These are phyloP conservation scores for Temnothorax longispinosus DNA, from an alignment of 1,140 invertebrate species.

Conservation along the genomic window DNA sequence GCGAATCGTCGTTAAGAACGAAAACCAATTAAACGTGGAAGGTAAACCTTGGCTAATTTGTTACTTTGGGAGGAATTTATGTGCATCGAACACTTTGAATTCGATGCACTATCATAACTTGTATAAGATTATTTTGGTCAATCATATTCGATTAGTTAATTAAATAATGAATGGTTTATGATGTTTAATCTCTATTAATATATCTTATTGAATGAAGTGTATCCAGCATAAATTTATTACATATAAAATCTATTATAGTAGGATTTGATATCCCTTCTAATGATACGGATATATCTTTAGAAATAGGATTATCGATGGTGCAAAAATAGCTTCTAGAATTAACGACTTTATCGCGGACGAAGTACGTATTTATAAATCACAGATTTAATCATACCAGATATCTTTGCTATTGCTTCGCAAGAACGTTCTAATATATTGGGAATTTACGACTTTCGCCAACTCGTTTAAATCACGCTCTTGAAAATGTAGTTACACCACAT, in stretches of 20 bases:
- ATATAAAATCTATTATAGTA: not conserved
- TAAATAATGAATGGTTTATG: not conserved
- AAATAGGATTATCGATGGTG: not conserved
- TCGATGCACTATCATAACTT: not conserved
- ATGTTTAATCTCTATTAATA: not conserved
- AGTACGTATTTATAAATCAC: conserved; percentile 28
- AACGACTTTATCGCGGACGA: conserved; percentile 1
- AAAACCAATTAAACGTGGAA: conserved; percentile 67
- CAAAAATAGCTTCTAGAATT: conserved; percentile 22
- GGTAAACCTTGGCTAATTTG: conserved; percentile 31
- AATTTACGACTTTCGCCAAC: conserved; percentile 49
- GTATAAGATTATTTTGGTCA: not conserved
- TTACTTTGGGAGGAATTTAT: conserved; percentile 24
- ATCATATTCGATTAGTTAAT: not conserved
- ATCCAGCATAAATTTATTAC: not conserved
- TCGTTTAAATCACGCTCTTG: conserved; percentile 16
- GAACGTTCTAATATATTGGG: conserved; percentile 14
- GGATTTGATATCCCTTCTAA: not conserved
- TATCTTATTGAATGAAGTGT: not conserved
- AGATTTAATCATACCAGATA: conserved; percentile 7
- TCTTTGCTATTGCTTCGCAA: conserved; percentile 10
- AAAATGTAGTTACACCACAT: not conserved
- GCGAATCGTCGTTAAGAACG: conserved; percentile 54
- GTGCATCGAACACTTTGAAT: not conserved
- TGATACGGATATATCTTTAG: not conserved